These are phyloP conservation scores for Mormyrops attenuatus DNA, from an alignment of 2,797 vertebrate genomes.

Conservation along the genomic window DNA sequence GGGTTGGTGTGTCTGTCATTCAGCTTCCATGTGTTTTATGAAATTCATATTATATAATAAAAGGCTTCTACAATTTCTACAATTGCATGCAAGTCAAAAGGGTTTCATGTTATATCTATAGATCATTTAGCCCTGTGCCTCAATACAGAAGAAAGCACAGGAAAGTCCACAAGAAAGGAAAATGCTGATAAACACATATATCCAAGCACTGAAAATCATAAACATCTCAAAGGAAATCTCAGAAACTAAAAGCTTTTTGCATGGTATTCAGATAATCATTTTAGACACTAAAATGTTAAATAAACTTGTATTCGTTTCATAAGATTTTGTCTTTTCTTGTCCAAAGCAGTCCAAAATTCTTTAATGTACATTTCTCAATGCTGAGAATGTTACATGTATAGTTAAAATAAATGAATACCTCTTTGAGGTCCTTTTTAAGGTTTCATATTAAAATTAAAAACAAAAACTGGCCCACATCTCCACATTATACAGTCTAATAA, in stretches of 20 bases:
- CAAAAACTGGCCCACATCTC: background rate
- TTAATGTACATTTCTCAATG: background rate
- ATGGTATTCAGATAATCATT: background rate
- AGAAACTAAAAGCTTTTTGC: background rate
- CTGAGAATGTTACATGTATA: background rate
- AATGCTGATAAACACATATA: background rate
- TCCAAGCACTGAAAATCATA: background rate
- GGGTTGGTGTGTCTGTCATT: background rate
- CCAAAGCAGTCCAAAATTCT: background rate
- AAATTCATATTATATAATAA: background rate
- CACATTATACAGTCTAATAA: background rate
- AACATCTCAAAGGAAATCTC: background rate
- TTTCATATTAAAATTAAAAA: background rate
- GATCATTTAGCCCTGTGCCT: background rate
- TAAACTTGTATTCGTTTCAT: background rate
- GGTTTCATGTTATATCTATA: background rate
- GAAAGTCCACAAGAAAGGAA: background rate
- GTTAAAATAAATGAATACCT: background rate
- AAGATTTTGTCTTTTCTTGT: background rate
- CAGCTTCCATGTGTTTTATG: background rate
- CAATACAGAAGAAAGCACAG: background rate
- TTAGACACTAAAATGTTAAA: background rate
- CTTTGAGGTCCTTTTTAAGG: background rate
- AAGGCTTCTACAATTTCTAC: background rate
- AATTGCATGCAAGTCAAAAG: background rate